Evolutionary conservation across 2,113 vertebrate species (phyloP), one percentile per base, ranked within the genome.

Genomic region (Caranx ignobilis): DNA sequence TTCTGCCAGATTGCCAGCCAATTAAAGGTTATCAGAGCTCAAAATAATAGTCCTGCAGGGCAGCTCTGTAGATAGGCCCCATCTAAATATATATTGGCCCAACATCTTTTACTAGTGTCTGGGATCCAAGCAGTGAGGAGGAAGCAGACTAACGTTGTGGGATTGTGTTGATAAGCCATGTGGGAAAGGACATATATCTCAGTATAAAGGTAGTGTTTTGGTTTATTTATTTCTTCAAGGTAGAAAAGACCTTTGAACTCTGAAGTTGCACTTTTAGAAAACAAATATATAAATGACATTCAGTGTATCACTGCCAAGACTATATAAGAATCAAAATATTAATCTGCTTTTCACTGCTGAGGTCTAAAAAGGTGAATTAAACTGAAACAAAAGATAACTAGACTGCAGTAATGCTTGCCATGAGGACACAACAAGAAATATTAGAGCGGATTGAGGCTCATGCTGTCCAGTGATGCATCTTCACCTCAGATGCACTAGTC

Each of bases 21-120:
- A 91, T 93, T 94, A 94, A 92, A 87, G 88, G 92, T 92, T 91
- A 94, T 89, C 89, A 79, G 71, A 82, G 87, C 88, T 88, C 82
- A 83, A 82, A 89, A 88, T 90, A 88, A 88, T 81, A 79, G 72
- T 81, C 82, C 77, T 75, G 75, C 71, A 67, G 80, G 73, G 62
- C 65, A 59, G 79, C 77, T 77, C 68, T 70, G 32, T 31, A 67
- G 66, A 89, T 81, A 75, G 41, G 43, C 66, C 21, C 75, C 65
- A 89, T 86, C 87, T 87, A 84, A 87, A 91, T 88, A 87, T 71
- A 87, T 86, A 84, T 83, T 80, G 41, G 72, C 26, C 79, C 66
- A 69, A 62, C 63, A 57, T 41, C 43, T 73, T 79, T 78, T 84
- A 81, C 52, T 61, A 39, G 57, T 54, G 72, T 63, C 73, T 71